phyloP scores from a whole-genome alignment of 2,888 invertebrate genomes.

The Trachelus stipa region DNA sequence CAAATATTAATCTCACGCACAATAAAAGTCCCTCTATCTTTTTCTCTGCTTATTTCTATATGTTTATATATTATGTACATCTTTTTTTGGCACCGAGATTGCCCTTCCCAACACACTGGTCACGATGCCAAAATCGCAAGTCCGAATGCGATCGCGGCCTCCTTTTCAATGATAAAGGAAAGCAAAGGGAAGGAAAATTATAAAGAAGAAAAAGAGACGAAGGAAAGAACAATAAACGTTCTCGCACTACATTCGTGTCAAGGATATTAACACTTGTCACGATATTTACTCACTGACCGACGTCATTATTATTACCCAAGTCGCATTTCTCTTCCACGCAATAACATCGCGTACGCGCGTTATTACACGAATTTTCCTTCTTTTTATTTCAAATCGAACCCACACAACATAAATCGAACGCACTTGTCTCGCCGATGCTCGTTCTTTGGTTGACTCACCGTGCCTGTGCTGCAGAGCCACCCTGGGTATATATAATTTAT shows the following conservation, averaged over 20 bases:
- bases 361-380: background rate
- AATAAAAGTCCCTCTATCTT: constrained; percentile 33
- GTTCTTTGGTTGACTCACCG: constrained; percentile 39
- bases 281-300: background rate
- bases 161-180: background rate
- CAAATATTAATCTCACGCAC: background rate
- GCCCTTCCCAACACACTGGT: constrained; percentile 37
- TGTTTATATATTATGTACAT: constrained; percentile 63
- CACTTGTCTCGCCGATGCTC: constrained; percentile 32
- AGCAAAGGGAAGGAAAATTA: background rate
- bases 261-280: background rate
- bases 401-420: background rate
- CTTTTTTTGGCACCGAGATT: constrained; percentile 62
- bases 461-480: constrained; percentile 46
- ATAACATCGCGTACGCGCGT: background rate
- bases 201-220: background rate
- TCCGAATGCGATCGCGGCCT: constrained; percentile 26
- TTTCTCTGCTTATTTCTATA: constrained; percentile 39
- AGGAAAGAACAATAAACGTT: background rate
- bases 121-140: constrained; percentile 42
- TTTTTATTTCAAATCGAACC: background rate
- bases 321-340: background rate
- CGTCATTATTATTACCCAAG: background rate
- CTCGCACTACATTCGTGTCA: background rate
- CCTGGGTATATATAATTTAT: constrained; percentile 18